Base-by-base conservation (phyloP, 2,888 invertebrate genomes). In the Holacanthella duospinosa region DNA sequence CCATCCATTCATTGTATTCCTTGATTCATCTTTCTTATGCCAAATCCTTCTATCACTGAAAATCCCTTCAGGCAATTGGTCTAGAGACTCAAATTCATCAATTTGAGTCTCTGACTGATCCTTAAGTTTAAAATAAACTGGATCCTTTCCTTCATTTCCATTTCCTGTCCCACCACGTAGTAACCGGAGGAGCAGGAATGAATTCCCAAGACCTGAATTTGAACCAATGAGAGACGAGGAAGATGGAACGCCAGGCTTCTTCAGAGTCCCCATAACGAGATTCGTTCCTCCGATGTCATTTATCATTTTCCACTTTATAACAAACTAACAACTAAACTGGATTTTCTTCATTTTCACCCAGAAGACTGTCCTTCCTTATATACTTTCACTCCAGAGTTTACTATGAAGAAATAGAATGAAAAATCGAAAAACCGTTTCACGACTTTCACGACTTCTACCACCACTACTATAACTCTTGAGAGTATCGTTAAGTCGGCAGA, bases 401-500 rank as follows among this genome's bases (percentile, higher is more conserved):
- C 19, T 4, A n/a, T 4, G 48, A 21, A 48, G 48, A 21, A 48
- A n/a, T n/a, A 9, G 21, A 48, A 9, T 9, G 48, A 48, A 48
- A 21, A 48, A 48, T 48, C 16, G 48, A 48, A 48, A 48, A 48
- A 16, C 48, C 36, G 16, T n/a, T 12, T 12, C 36, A 36, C 9
- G 16, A 16, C 36, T 36, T 36, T 36, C 16, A 6, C 16, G 16
- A 12, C 36, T 16, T 36, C 36, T 36, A 12, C 36, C 16, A 16
- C 6, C 6, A 16, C 16, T 12, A 36, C 9, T 6, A 36, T 6
- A 6, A 16, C 16, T 36, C 9, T 36, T 36, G 36, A 36, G 36
- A 36, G 36, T 16, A 48, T 48, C 48, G 48, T 48, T 48, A 48
- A 48, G 48, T 48, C 48, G 48, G 19, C 48, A 48, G 48, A 48